Percentiles rank a stretch among this genome's conserved stretches.
phyloP scores from a whole-genome alignment of 2,113 vertebrate species.

The Chrysemys picta region DNA sequence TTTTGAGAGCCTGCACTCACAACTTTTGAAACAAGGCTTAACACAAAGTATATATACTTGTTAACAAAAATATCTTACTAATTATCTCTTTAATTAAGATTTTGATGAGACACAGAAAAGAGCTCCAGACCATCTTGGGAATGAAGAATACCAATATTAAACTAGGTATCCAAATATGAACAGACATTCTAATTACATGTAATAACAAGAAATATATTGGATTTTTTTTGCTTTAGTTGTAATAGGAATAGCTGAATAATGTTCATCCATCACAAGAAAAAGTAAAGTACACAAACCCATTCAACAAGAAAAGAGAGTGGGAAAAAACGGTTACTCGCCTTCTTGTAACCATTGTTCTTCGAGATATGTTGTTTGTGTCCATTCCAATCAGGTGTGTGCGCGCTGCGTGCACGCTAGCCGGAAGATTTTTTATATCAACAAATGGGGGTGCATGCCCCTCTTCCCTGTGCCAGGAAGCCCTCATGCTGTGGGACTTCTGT shows the following conservation, averaged over 20 bases:
- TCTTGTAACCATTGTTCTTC: no score
- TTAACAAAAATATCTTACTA: no score
- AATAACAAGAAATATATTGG: background rate
- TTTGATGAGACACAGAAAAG: background rate
- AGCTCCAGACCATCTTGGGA: background rate
- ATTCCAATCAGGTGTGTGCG: no score
- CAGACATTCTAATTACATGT: background rate
- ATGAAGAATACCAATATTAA: no score
- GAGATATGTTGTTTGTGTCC: no score
- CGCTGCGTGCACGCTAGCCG: no score
- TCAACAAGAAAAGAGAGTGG: background rate
- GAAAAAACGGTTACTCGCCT: no score
- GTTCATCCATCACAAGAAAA: background rate
- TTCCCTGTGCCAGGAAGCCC: no score
- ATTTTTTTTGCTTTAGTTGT: background rate
- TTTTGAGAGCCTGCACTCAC: background rate
- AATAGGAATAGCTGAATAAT: background rate
- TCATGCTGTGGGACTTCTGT: no score
- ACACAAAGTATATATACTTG: background rate
- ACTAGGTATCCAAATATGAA: background rate
- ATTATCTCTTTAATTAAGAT: background rate
- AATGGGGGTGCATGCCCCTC: no score
- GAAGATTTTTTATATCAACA: no score
- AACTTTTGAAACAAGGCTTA: background rate
- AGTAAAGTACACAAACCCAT: background rate